Base-by-base conservation (phyloP, 2,797 vertebrate genomes). In the Tapirus indicus region DNA sequence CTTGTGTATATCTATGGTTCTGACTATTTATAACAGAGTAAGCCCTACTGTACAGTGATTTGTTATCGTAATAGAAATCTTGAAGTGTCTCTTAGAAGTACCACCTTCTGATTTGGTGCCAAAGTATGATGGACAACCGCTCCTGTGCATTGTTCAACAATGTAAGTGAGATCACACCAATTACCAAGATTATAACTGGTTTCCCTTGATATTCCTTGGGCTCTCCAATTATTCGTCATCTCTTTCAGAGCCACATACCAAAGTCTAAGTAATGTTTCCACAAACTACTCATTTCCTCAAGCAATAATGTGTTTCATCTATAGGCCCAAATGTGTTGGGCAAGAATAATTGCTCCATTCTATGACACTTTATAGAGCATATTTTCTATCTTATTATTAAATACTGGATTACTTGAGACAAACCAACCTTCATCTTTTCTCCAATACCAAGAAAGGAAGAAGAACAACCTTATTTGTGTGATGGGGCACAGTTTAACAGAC, bases 91-190 rank as follows among this genome's bases (percentile, higher is more conserved):
- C 49, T 94, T 85, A 79, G 78, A 97, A 95, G 72, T 78, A 47
- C 91, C 95, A 95, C 95, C 83, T 97, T 96, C 77, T 95, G 90
- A 97, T 94, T 69, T 92, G 92, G 32, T 95, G 97, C n/a, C 72
- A 83, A 84, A 78, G 77, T 78, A 58, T 93, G 74, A 94, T 12
- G 44, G 94, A 78, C 38, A 47, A 21, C 44, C 6, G 93, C 75
- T 94, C 21, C 10, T 87, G n/a, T 78, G 49, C 88, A 44, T 92
- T 95, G 91, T 92, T 94, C n/a, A 52, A 90, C 90, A 96, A 25
- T 44, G 75, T 56, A 91, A 94, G 95, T 98, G 97, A 93, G 96
- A 97, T 98, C 97, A 96, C 96, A 98, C 96, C 97, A 97, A 96
- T 98, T 97, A 97, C 92, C 77, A 78, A 91, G 95, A 60, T 86